phyloP scores from a whole-genome alignment of 2,113 vertebrate species.

The Callorhinus ursinus region DNA sequence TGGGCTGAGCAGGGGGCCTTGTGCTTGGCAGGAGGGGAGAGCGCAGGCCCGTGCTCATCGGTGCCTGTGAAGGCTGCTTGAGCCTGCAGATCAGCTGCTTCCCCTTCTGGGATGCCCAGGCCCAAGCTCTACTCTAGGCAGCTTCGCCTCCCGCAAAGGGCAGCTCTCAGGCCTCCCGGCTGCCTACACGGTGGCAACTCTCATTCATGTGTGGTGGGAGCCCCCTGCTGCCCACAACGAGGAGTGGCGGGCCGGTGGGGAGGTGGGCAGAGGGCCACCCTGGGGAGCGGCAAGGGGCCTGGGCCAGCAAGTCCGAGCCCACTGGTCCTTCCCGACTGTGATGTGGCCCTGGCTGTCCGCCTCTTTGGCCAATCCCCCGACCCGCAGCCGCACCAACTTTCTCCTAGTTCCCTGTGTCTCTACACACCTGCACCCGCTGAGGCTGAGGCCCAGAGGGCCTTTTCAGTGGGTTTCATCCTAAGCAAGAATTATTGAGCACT shows the following conservation, averaged over 20 bases:
- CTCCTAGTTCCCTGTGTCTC: neutral
- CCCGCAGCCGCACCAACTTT: fast-evolving
- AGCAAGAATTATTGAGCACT: neutral
- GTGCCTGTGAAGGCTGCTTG: fast-evolving
- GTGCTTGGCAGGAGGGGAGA: fast-evolving
- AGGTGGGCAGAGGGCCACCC: neutral
- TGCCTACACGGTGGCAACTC: fast-evolving
- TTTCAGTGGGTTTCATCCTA: neutral
- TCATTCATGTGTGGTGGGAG: slow-evolving; percentile 53
- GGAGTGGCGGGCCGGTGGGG: neutral
- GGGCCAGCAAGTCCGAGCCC: neutral
- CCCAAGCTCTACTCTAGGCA: neutral
- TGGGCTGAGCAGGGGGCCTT: neutral
- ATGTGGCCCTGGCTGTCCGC: neutral
- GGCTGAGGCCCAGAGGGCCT: neutral
- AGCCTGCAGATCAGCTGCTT: neutral
- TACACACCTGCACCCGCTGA: too few relatives aligned
- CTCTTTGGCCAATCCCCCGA: neutral
- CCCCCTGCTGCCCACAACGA: slow-evolving; percentile 59
- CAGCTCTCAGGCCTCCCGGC: fast-evolving
- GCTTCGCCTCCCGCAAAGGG: too few relatives aligned
- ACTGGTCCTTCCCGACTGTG: fast-evolving
- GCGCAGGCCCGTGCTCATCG: too few relatives aligned
- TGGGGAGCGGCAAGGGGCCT: neutral
- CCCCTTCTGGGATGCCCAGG: neutral